A percentile compares a stretch with the other conserved stretches of the same genome.
Conservation (phyloP, 2,888 invertebrate species). For the Protodeltote pygarga region DNA sequence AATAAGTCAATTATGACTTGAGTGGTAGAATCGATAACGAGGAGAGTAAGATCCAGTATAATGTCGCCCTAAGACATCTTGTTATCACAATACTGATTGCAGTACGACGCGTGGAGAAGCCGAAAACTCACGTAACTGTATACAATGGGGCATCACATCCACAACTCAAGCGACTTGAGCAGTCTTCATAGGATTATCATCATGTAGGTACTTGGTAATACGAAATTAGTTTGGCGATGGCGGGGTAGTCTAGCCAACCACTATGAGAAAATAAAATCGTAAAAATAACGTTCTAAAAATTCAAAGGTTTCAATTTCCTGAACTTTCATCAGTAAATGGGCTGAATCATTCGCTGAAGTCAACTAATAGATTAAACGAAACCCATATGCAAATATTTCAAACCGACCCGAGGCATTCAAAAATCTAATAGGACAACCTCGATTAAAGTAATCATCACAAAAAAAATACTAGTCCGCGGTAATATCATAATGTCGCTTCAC, state of each 20-base stretch:
- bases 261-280: neutral
- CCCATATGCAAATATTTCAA: neutral
- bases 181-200: constrained; percentile 15
- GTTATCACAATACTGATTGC: constrained; percentile 49
- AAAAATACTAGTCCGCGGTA: constrained; percentile 9
- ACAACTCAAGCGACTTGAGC: constrained; percentile 14
- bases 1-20: no score
- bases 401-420: neutral
- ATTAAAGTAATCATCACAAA: constrained; percentile 31
- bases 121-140: constrained; percentile 45
- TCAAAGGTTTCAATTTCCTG: neutral
- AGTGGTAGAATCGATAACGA: no score
- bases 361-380: neutral
- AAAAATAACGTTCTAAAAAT: neutral
- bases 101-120: constrained; percentile 39
- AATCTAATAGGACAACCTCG: constrained; percentile 10
- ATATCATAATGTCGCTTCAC: constrained; percentile 33
- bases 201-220: constrained; percentile 24
- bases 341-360: neutral
- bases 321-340: constrained; percentile 7
- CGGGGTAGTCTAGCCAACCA: neutral
- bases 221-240: constrained; percentile 9
- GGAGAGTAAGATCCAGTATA: neutral
- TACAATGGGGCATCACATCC: constrained; percentile 34
- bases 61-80: constrained; percentile 19